Base-by-base conservation (phyloP, 2,888 invertebrate species). In the Agrotis exclamationis region DNA sequence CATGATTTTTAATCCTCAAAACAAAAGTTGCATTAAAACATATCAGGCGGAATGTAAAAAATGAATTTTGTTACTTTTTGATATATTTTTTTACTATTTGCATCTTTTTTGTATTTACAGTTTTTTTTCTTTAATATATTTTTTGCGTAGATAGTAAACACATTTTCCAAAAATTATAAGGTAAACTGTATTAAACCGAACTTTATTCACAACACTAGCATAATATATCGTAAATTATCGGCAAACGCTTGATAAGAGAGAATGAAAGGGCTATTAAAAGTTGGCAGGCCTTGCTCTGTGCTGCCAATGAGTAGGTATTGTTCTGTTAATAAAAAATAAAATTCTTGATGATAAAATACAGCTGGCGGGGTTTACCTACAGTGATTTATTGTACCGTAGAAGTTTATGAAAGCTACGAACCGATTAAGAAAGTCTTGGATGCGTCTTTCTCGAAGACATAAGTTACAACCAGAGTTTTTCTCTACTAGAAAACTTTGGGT, bases 211-310 rank as follows among this genome's bases (percentile, higher is more conserved):
- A 57, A 9, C 58, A 63, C 59, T 62, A 47, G 39, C 59, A 74
- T 74, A 79, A 63, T 63, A 66, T 58, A 53, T 62, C 72, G 60
- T 70, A 67, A 67, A 77, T 71, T 70, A 73, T 74, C 66, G 69
- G 24, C 28, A 28, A 33, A 47, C 22, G 58, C 50, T 79, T 50
- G 76, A 80, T 78, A 78, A 76, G 80, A 70, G 70, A 64, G 60
- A 70, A 75, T 80, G 76, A 78, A 78, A 75, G 57, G 62, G 64
- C 80, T 78, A 75, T 80, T 78, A 80, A 78, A 70, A 62, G 63
- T 70, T 70, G 70, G 70, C 80, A 80, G 54, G 24, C 45, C 33
- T 51, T 56, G 76, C 70, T 60, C 69, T 63, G 76, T 70, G 53
- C 76, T 75, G 80, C 77, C 70, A 77, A 69, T 70, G 76, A 80